Percentiles rank a stretch among this genome's conserved stretches.
phyloP scores from a whole-genome alignment of 2,797 vertebrate genomes.

The Selene dorsalis region DNA sequence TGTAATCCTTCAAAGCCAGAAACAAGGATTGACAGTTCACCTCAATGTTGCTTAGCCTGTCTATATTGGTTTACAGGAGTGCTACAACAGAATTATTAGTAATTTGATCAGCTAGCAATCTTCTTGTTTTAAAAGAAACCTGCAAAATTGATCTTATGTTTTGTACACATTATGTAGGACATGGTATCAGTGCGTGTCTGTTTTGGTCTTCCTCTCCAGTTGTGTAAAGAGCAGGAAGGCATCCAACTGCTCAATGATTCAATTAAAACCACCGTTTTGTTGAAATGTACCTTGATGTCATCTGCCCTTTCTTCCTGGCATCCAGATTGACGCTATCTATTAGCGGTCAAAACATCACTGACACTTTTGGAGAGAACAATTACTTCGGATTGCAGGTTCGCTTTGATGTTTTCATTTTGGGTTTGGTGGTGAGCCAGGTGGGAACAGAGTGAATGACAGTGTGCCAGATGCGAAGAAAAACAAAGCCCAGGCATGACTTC shows the following conservation, averaged over 20 bases:
- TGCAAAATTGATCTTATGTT: too few species aligned
- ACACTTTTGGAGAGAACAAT: conserved; percentile 19
- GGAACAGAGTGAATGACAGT: conserved; percentile 60
- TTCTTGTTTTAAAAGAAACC: background rate
- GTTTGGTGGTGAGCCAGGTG: conserved; percentile 67
- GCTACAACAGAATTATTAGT: background rate
- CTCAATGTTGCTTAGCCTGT: background rate
- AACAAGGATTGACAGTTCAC: background rate
- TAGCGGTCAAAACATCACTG: conserved; percentile 44
- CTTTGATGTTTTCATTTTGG: conserved; percentile 72
- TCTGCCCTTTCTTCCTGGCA: conserved; percentile 36
- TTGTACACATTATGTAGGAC: too few species aligned
- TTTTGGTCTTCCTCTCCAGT: background rate
- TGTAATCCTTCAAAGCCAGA: conserved; percentile 16
- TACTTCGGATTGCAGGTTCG: conserved; percentile 45
- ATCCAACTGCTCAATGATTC: background rate
- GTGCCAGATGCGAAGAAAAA: conserved; percentile 65
- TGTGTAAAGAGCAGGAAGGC: background rate
- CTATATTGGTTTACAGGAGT: background rate
- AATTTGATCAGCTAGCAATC: background rate
- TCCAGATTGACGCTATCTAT: conserved; percentile 10
- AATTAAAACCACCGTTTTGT: conserved; percentile 23
- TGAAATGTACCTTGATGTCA: conserved; percentile 45
- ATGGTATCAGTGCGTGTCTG: background rate
- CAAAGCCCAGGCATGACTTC: conserved; percentile 65